Percentiles rank a stretch among this genome's conserved stretches.
Evolutionary conservation across 1,140 invertebrate genomes (phyloP).

Genomic region (Aphaenogaster rudis): DNA sequence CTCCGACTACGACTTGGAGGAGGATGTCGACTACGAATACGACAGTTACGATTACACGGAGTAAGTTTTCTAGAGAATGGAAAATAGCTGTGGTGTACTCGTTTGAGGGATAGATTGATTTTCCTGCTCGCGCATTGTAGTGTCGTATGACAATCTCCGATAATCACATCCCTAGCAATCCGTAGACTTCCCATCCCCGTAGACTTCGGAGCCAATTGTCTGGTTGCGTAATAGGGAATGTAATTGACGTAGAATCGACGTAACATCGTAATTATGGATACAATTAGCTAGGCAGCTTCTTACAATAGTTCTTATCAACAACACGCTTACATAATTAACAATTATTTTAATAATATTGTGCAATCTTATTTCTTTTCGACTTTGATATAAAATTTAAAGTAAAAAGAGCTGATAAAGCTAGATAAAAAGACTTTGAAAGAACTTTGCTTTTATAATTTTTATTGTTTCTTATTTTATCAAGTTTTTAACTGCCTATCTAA

Average conservation of each 20-base stretch:
- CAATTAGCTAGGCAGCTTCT: conserved; percentile 19
- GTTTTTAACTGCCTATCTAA: conserved; percentile 3
- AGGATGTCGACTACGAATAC: conserved; percentile 84
- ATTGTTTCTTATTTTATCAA: neutral
- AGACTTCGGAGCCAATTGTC: conserved; percentile 7
- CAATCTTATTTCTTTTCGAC: neutral
- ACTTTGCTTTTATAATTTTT: neutral
- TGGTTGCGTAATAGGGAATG: conserved; percentile 3
- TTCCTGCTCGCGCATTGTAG: conserved; percentile 29
- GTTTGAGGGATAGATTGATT: conserved; percentile 65
- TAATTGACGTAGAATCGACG: conserved; percentile 28
- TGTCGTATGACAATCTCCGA: neutral
- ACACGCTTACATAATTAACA: neutral
- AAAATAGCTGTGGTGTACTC: conserved; percentile 72
- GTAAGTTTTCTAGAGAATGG: conserved; percentile 80
- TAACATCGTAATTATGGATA: conserved; percentile 15
- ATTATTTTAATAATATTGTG: neutral
- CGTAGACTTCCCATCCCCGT: neutral
- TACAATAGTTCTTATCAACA: neutral
- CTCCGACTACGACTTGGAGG: conserved; percentile 85
- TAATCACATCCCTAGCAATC: conserved; percentile 23
- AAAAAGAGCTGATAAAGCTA: neutral
- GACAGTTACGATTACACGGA: conserved; percentile 85
- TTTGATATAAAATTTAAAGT: neutral
- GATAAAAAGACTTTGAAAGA: neutral